A percentile compares a stretch with the other conserved stretches of the same genome.
phyloP scores from a whole-genome alignment of 2,113 vertebrate genomes.

The Sturnira hondurensis region DNA sequence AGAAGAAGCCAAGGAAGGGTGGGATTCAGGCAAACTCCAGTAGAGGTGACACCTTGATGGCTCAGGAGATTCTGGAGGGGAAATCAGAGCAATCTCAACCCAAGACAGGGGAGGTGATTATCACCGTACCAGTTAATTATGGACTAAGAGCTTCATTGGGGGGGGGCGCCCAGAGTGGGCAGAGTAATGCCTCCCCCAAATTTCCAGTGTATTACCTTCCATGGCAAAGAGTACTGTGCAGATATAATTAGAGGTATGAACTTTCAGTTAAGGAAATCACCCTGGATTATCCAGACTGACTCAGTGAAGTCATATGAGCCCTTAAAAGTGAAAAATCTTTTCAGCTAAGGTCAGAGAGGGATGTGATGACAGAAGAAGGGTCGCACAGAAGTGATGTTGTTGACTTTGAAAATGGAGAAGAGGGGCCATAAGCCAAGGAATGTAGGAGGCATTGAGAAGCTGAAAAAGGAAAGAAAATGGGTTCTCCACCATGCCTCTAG shows the following conservation, averaged over 20 bases:
- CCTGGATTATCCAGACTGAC: not conserved
- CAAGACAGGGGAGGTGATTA: not conserved
- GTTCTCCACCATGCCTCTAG: not conserved
- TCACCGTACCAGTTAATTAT: not conserved
- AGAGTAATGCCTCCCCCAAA: not conserved
- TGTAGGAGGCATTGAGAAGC: not conserved
- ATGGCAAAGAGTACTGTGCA: not conserved
- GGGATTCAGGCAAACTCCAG: not conserved
- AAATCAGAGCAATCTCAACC: not conserved
- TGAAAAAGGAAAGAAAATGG: not conserved
- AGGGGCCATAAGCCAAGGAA: not conserved
- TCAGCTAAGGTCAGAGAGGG: not conserved
- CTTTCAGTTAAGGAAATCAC: not conserved
- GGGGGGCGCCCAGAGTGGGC: not conserved
- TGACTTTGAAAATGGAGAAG: not conserved
- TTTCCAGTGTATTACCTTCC: not conserved
- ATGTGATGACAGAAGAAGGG: not conserved
- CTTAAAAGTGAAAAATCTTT: not conserved
- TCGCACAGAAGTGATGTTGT: not conserved
- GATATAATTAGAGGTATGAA: not conserved
- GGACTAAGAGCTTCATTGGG: not conserved
- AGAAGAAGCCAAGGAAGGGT: not conserved
- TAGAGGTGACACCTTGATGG: not conserved
- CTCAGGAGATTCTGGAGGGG: not conserved
- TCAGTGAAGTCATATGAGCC: not conserved